A percentile compares a stretch with the other conserved stretches of the same genome.
phyloP scores from a whole-genome alignment of 1,140 invertebrate genomes.

The Caenorhabditis briggsae region DNA sequence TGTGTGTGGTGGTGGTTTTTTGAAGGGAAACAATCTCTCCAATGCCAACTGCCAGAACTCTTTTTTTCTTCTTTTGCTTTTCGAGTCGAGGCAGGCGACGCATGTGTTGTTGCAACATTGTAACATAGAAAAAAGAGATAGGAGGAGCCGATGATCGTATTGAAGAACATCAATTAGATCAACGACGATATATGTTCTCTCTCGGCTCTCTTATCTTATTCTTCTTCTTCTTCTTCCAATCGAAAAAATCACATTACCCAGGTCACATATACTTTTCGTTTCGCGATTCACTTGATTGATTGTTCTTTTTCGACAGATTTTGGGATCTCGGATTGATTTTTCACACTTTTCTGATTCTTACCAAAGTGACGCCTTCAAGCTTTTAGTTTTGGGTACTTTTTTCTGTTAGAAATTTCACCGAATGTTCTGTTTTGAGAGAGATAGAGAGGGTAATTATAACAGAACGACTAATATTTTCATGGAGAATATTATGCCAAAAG shows the following conservation, averaged over 20 bases:
- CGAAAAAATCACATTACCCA: background rate
- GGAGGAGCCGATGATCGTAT: background rate
- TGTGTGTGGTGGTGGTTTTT: constrained; percentile 46
- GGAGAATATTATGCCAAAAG: too few species aligned
- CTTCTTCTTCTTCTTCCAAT: background rate
- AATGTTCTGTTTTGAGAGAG: too few species aligned
- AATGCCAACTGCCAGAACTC: constrained; percentile 38
- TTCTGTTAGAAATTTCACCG: too few species aligned
- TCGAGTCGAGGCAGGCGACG: background rate
- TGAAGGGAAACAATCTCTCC: constrained; percentile 1
- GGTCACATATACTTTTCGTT: constrained; percentile 3
- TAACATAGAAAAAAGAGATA: constrained; percentile 4
- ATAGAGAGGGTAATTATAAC: too few species aligned
- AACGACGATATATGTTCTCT: constrained; percentile 37
- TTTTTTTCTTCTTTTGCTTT: background rate
- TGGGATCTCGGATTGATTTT: too few species aligned
- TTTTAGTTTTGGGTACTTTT: too few species aligned
- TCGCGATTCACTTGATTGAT: background rate
- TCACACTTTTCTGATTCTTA: too few species aligned
- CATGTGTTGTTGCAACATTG: constrained; percentile 56
- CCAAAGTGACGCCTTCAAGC: too few species aligned
- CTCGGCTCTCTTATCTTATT: background rate
- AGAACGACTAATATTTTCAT: too few species aligned
- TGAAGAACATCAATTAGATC: constrained; percentile 50
- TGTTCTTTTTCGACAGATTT: background rate